A percentile compares a stretch with the other conserved stretches of the same genome.
These are phyloP conservation scores for Pipistrellus nathusii DNA, from an alignment of 2,797 vertebrate genomes.

Conservation along the genomic window DNA sequence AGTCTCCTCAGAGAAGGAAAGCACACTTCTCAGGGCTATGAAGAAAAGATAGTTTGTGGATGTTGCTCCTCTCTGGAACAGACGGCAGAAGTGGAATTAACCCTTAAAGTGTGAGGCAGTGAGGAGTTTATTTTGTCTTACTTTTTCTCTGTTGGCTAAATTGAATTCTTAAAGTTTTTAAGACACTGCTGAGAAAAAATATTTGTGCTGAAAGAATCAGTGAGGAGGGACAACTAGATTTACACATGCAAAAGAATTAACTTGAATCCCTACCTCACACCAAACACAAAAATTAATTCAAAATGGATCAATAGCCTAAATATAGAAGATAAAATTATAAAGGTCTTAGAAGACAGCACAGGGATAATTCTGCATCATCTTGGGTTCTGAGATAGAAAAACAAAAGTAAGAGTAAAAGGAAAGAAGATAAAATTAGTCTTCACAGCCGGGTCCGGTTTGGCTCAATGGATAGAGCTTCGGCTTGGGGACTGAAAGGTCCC, in stretches of 20 bases:
- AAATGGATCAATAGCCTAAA: neutral
- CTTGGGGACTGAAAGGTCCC: too few species aligned
- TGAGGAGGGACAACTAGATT: neutral
- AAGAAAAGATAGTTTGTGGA: neutral
- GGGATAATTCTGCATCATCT: neutral
- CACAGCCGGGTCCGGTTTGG: too few species aligned
- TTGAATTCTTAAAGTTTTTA: neutral
- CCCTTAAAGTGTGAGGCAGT: neutral
- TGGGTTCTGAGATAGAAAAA: neutral
- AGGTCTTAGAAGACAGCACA: neutral
- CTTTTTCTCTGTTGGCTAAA: conserved; percentile 13
- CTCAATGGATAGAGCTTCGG: too few species aligned
- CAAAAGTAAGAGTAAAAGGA: neutral
- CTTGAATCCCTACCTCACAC: neutral
- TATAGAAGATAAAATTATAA: neutral
- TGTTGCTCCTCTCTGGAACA: neutral
- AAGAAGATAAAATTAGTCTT: neutral
- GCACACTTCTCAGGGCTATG: neutral
- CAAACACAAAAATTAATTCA: neutral
- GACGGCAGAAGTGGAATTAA: neutral
- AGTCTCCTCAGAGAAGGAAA: neutral
- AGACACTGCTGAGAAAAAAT: neutral
- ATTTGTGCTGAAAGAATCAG: neutral
- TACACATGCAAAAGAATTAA: neutral
- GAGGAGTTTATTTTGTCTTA: neutral